These are phyloP conservation scores for Equus quagga DNA, from an alignment of 2,113 vertebrate genomes.

Conservation along the genomic window DNA sequence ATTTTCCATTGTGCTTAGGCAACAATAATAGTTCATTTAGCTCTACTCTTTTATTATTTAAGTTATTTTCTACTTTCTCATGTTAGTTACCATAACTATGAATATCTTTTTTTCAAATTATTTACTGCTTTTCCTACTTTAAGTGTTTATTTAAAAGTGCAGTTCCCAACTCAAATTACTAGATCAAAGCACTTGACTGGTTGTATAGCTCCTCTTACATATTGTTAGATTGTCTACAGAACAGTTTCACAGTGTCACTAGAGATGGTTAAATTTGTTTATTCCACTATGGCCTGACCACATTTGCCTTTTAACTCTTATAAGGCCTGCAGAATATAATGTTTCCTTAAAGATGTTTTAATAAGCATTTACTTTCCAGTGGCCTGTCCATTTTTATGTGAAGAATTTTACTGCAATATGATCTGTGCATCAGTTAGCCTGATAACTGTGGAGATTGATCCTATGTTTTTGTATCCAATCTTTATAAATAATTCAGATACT, in stretches of 20 bases:
- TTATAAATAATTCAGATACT: conserved; percentile 46
- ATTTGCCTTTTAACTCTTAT: conserved; percentile 22
- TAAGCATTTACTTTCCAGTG: conserved; percentile 45
- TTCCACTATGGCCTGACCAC: neutral
- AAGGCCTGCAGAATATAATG: neutral
- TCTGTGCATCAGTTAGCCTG: neutral
- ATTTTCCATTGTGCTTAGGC: neutral
- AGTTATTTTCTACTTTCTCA: neutral
- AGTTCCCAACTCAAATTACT: conserved; percentile 11
- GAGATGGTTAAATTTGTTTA: neutral
- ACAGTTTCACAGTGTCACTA: neutral
- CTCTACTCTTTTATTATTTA: conserved; percentile 5
- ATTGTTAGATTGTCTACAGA: conserved; percentile 10
- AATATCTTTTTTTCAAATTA: neutral
- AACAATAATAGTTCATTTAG: neutral
- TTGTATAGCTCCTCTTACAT: neutral
- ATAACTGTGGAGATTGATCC: conserved; percentile 35
- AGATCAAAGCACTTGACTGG: neutral
- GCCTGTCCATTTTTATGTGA: conserved; percentile 33
- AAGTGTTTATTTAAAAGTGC: neutral
- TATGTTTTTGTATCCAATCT: conserved; percentile 23
- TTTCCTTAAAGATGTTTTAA: conserved; percentile 15
- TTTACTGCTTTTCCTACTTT: conserved; percentile 23
- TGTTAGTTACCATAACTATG: neutral
- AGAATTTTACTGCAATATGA: conserved; percentile 45